A percentile compares a stretch with the other conserved stretches of the same genome.
These are phyloP conservation scores for Pipra filicauda DNA, from an alignment of 2,113 vertebrate genomes.

Conservation along the genomic window DNA sequence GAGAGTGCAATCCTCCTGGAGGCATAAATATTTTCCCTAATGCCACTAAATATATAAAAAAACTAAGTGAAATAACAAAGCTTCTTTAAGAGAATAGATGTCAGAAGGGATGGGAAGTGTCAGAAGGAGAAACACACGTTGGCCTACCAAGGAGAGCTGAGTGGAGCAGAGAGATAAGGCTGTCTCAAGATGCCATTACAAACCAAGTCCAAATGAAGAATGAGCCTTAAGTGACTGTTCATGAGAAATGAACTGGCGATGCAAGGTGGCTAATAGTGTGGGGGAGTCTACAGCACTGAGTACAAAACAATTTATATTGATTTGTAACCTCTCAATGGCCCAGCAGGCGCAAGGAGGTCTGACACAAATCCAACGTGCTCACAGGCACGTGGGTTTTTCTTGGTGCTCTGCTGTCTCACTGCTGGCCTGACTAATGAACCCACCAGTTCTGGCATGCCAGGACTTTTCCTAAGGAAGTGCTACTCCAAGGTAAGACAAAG, in stretches of 20 bases:
- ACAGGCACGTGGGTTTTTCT: not conserved
- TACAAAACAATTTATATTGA: not conserved
- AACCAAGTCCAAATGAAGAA: not conserved
- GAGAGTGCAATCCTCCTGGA: not conserved
- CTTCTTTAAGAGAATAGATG: not conserved
- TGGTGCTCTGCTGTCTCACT: not conserved
- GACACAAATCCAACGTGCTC: rapidly evolving
- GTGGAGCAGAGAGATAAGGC: not conserved
- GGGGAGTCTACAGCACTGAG: not conserved
- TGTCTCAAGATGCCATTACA: not conserved
- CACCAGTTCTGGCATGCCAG: rapidly evolving
- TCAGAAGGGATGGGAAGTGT: not conserved
- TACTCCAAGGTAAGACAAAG: not conserved
- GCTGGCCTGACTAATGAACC: no score
- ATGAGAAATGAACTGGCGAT: not conserved
- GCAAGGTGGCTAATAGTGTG: rapidly evolving
- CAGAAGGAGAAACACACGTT: not conserved
- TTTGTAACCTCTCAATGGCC: not conserved
- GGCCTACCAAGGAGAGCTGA: not conserved
- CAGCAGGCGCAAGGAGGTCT: not conserved
- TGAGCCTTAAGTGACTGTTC: not conserved
- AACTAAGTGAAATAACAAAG: not conserved
- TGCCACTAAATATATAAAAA: not conserved
- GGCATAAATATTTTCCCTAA: not conserved
- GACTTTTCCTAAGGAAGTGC: not conserved